Evolutionary conservation across 2,797 vertebrate genomes (phyloP).

Genomic region (Anomalospiza imberbis): DNA sequence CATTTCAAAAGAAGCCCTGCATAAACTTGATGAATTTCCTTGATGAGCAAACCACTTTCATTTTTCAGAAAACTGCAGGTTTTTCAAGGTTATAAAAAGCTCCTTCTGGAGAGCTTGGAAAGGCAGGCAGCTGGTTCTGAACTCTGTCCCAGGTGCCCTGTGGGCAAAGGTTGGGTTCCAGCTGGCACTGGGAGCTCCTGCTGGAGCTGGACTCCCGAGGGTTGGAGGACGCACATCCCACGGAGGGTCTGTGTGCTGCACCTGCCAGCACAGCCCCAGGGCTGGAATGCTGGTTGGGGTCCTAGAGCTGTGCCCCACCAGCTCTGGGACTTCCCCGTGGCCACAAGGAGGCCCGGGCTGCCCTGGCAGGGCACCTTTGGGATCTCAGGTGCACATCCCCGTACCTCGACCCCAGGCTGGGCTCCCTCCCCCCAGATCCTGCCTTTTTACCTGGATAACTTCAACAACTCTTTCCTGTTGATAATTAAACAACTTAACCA

Average conservation of each 20-base stretch:
- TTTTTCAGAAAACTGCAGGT: background rate
- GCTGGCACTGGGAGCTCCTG: background rate
- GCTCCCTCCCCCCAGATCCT: background rate
- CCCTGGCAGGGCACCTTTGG: background rate
- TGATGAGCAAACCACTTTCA: constrained; percentile 18
- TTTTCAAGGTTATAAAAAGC: background rate
- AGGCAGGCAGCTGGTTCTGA: background rate
- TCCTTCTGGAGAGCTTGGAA: background rate
- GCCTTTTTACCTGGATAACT: background rate
- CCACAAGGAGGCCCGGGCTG: background rate
- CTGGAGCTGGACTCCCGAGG: background rate
- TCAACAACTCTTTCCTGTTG: background rate
- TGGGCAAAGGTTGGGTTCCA: background rate
- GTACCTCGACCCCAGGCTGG: accelerated
- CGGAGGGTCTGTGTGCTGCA: background rate
- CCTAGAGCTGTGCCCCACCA: background rate
- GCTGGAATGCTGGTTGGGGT: accelerated
- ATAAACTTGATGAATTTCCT: constrained; percentile 42
- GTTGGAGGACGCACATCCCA: background rate
- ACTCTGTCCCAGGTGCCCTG: background rate
- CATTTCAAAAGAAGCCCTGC: background rate
- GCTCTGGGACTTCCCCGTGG: background rate
- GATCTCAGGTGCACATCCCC: background rate
- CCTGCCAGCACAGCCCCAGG: background rate
- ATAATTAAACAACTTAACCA: background rate